phyloP scores from a whole-genome alignment of 2,113 vertebrate species.

The Aleadryas rufinucha region DNA sequence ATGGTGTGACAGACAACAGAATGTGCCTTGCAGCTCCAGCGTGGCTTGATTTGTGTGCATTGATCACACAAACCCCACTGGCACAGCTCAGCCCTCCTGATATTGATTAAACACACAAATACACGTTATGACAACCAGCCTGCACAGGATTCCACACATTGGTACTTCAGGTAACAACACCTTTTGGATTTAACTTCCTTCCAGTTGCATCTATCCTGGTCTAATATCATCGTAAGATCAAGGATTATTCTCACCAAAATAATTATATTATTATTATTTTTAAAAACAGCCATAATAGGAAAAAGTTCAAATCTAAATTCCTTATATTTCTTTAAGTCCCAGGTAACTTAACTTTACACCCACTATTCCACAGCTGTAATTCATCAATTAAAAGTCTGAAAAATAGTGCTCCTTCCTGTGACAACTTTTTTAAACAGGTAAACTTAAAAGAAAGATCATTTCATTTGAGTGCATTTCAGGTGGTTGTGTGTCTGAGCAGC shows the following conservation, averaged over 20 bases:
- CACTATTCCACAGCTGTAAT: background rate
- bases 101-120: background rate
- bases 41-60: background rate
- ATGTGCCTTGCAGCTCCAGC: background rate
- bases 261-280: background rate
- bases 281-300: background rate
- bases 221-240: background rate
- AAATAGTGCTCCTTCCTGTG: background rate
- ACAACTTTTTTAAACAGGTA: too few species aligned
- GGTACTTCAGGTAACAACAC: background rate
- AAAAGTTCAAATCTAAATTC: background rate
- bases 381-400: background rate
- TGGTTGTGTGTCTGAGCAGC: background rate
- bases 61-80: background rate
- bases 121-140: background rate
- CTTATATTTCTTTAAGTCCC: background rate
- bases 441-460: background rate
- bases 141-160: background rate
- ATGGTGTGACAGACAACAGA: background rate
- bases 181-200: background rate
- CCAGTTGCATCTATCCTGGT: background rate
- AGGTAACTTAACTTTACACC: accelerated
- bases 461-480: background rate
- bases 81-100: background rate
- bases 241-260: background rate